Evolutionary conservation across 2,888 invertebrate species (phyloP), one percentile per base, ranked within the genome.

Genomic region (Bruchidius siliquastri): DNA sequence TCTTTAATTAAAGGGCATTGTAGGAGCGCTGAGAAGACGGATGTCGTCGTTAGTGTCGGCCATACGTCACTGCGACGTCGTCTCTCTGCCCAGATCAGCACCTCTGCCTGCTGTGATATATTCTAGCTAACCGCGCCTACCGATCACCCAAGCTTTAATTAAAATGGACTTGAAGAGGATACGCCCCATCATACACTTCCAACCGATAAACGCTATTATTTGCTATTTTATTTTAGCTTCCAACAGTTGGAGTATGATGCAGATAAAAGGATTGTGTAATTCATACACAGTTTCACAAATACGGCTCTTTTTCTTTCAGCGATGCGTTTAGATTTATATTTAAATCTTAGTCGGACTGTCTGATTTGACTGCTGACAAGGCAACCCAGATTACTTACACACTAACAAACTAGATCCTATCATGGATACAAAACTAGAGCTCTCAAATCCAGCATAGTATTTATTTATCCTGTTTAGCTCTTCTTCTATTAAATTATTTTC

Each of bases 131-230:
- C 85, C 86, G 86, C 87, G 85, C 86, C 86, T 85, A 85, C 86
- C 87, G 87, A 87, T 87, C 87, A 87, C 87, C 8, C 49, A 85
- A 84, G 86, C 84, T 87, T 87, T 87, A 87, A 87, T 87, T 87
- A 87, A 87, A 87, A 87, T 86, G 85, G 49, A 49, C 49, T 49
- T 86, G 86, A 87, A 87, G 81, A 18, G 49, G 49, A 49, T 49
- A 4, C 49, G 49, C 49, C 49, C 49, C 49, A 49, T 18, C 49
- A 49, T 49, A 1, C 18, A 49, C 49, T 13, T 49, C 49, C 49
- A 8, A 18, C 13, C 6, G 13, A 8, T 13, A 49, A 49, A 49
- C 18, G 49, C 18, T 49, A 49, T 49, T 30, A 30, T 30, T 30
- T 13, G 13, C 49, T 49, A 49, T 8, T 13, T 49, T 18, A 4